These are phyloP conservation scores for Zaprionus lineosus DNA, from an alignment of 2,888 invertebrate species.

Conservation along the genomic window DNA sequence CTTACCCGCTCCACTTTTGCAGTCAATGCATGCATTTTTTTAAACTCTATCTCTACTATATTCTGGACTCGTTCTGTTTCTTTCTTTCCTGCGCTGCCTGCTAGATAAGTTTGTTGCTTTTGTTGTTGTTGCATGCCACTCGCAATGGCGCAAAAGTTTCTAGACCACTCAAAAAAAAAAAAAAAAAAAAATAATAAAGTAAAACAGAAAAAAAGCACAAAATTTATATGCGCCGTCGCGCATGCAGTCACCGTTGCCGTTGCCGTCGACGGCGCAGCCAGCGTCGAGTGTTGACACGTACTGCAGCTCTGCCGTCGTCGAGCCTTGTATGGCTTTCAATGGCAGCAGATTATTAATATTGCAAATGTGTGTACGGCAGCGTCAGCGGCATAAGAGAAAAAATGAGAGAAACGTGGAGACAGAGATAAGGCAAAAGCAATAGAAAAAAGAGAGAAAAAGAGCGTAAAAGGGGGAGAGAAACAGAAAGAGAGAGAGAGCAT, in stretches of 20 bases:
- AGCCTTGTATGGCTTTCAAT: constrained; percentile 78
- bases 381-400: too few relatives aligned
- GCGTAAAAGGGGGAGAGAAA: too few relatives aligned
- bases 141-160: constrained; percentile 75
- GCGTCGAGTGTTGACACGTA: constrained; percentile 76
- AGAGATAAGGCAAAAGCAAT: background rate
- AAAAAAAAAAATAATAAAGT: constrained; percentile 23
- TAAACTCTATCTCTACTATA: background rate
- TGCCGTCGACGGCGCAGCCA: constrained; percentile 38
- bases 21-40: too few relatives aligned
- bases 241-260: constrained; percentile 58
- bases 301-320: constrained; percentile 49
- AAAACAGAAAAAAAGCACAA: constrained; percentile 60
- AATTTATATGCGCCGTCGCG: constrained; percentile 78
- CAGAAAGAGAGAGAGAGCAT: background rate
- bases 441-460: background rate
- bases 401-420: too few relatives aligned
- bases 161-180: constrained; percentile 66
- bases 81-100: constrained; percentile 47
- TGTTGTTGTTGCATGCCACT: constrained; percentile 69
- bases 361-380: constrained; percentile 53
- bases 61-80: background rate
- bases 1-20: background rate
- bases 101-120: constrained; percentile 48
- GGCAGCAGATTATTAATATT: constrained; percentile 78